Conservation (phyloP, 2,113 vertebrate genomes). For the Scytalopus superciliaris region DNA sequence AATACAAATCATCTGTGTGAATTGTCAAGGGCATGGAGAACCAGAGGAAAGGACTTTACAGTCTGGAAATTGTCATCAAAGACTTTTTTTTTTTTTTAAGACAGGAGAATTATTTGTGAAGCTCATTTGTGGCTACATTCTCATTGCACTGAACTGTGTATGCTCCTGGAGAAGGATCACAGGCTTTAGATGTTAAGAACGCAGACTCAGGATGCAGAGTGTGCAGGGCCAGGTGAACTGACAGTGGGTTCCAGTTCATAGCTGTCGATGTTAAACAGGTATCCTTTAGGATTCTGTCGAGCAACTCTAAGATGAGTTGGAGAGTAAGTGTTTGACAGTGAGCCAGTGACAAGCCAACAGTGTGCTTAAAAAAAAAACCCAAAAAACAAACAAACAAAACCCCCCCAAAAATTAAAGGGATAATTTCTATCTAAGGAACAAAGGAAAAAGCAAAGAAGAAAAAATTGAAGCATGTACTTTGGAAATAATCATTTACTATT, state of each 20-base stretch:
- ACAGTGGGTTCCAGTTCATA: background rate
- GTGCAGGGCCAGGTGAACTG: background rate
- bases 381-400: background rate
- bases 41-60: background rate
- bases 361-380: background rate
- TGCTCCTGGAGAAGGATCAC: background rate
- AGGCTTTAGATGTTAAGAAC: background rate
- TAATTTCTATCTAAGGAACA: background rate
- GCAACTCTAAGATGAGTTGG: background rate
- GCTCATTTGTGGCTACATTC: background rate
- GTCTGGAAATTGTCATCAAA: background rate
- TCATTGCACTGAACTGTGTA: background rate
- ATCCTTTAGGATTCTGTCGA: background rate
- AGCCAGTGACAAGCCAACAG: fast-evolving
- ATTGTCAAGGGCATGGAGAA: background rate
- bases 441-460: background rate
- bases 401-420: background rate
- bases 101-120: background rate
- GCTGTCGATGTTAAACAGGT: background rate
- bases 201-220: background rate
- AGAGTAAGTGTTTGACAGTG: background rate
- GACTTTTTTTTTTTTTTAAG: background rate
- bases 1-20: slow-evolving; percentile 19
- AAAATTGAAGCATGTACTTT: background rate
- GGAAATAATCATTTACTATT: background rate